Percentiles rank a stretch among this genome's conserved stretches.
phyloP scores from a whole-genome alignment of 2,888 invertebrate genomes.

The Polietes domitor region DNA sequence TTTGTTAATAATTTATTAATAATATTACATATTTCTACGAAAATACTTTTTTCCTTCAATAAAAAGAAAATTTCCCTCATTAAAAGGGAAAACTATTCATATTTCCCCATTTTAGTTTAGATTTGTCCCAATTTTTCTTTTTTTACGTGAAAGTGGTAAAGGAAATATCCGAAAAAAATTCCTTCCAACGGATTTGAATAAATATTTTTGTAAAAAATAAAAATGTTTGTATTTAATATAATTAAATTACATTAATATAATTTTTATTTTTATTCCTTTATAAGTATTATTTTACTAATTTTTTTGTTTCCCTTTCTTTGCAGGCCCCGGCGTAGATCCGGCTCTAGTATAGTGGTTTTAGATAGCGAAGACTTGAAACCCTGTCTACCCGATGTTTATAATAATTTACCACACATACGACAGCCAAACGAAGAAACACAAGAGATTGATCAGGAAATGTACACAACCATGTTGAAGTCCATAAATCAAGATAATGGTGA shows the following conservation, averaged over 20 bases:
- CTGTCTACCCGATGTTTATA: constrained; percentile 84
- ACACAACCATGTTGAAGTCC: constrained; percentile 86
- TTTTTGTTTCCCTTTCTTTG: constrained; percentile 48
- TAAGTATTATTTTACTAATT: too few species aligned
- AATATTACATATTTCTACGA: too few species aligned
- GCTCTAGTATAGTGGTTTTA: constrained; percentile 91
- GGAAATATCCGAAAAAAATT: background rate
- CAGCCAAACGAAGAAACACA: constrained; percentile 81
- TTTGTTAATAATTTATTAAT: too few species aligned
- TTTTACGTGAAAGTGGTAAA: background rate
- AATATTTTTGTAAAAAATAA: too few species aligned
- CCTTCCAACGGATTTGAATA: background rate
- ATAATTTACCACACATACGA: constrained; percentile 80
- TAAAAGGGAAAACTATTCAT: too few species aligned
- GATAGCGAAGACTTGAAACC: constrained; percentile 86
- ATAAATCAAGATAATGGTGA: constrained; percentile 85
- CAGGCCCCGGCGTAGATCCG: constrained; percentile 90
- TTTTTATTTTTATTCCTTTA: too few species aligned
- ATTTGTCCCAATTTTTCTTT: background rate
- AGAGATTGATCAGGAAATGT: constrained; percentile 86
- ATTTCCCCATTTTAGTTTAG: too few species aligned
- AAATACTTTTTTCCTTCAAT: too few species aligned
- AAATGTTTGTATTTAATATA: too few species aligned
- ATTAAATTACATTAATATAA: too few species aligned
- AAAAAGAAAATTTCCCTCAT: too few species aligned